Percentiles rank a stretch among this genome's conserved stretches.
These are phyloP conservation scores for Melangyna quadrimaculata DNA, from an alignment of 2,888 invertebrate genomes.

Conservation along the genomic window DNA sequence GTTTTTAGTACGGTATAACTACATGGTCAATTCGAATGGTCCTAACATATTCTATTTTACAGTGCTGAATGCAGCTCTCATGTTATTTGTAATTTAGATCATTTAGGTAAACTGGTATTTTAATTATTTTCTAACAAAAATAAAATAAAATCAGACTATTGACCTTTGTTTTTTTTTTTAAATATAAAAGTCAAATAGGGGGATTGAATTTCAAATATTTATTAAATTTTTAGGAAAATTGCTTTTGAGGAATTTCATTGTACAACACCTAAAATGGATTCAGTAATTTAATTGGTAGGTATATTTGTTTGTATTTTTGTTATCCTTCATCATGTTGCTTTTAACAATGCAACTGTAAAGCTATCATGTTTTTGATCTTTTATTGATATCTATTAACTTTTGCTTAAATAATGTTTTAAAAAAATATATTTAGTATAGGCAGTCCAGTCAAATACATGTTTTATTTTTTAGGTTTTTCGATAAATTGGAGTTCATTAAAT, in stretches of 20 bases:
- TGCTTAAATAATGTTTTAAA: too few relatives aligned
- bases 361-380: too few relatives aligned
- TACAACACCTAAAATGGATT: background rate
- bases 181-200: background rate
- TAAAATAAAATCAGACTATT: background rate
- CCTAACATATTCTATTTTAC: background rate
- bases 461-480: too few relatives aligned
- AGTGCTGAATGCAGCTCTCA: background rate
- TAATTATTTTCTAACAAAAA: slow-evolving; percentile 15
- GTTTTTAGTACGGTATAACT: background rate
- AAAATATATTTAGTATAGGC: too few relatives aligned
- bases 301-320: background rate
- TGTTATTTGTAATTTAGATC: slow-evolving; percentile 15
- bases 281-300: background rate
- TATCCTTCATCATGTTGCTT: background rate
- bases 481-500: too few relatives aligned
- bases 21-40: background rate
- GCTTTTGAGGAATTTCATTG: background rate
- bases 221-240: background rate
- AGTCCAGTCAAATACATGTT: too few relatives aligned
- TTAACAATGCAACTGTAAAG: too few relatives aligned
- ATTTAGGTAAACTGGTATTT: slow-evolving; percentile 27
- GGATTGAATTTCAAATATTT: background rate
- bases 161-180: background rate
- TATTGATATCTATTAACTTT: too few relatives aligned